phyloP scores from a whole-genome alignment of 1,140 invertebrate species.

The Globodera rostochiensis region DNA sequence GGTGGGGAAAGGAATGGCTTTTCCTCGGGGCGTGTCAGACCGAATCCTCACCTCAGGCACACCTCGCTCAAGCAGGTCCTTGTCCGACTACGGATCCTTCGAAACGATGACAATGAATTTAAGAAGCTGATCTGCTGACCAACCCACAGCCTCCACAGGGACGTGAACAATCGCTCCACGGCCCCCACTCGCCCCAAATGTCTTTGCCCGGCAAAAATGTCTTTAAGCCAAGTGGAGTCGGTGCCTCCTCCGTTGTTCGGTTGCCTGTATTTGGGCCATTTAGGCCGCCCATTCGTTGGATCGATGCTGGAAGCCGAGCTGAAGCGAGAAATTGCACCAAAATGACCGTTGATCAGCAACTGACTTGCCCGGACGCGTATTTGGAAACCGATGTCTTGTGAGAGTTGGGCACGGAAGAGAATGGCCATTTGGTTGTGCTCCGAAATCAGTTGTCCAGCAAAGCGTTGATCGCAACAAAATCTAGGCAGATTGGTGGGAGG shows the following conservation, averaged over 20 bases:
- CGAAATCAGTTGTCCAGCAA: constrained; percentile 52
- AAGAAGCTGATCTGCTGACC: background rate
- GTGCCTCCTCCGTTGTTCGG: background rate
- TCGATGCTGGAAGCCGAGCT: constrained; percentile 9
- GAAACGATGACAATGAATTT: background rate
- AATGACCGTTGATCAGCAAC: constrained; percentile 9
- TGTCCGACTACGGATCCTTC: constrained; percentile 48
- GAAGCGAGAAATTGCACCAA: constrained; percentile 6
- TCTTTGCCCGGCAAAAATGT: constrained; percentile 27
- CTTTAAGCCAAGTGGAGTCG: background rate
- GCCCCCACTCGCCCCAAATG: constrained; percentile 41
- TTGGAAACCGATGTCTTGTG: constrained; percentile 56
- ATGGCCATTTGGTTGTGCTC: constrained; percentile 49
- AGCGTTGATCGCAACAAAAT: constrained; percentile 54
- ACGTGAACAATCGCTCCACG: constrained; percentile 55
- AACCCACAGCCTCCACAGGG: constrained; percentile 59
- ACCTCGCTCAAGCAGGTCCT: constrained; percentile 46
- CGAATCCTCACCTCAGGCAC: constrained; percentile 34
- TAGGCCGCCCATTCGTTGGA: constrained; percentile 1
- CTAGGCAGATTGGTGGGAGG: constrained; percentile 18
- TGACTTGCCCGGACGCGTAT: constrained; percentile 50
- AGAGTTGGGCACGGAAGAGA: constrained; percentile 54
- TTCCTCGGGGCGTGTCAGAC: too few species aligned
- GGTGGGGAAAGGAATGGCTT: background rate
- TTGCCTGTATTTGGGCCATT: background rate